Conservation (phyloP, 1,140 invertebrate species). For the Vollenhovia emeryi region DNA sequence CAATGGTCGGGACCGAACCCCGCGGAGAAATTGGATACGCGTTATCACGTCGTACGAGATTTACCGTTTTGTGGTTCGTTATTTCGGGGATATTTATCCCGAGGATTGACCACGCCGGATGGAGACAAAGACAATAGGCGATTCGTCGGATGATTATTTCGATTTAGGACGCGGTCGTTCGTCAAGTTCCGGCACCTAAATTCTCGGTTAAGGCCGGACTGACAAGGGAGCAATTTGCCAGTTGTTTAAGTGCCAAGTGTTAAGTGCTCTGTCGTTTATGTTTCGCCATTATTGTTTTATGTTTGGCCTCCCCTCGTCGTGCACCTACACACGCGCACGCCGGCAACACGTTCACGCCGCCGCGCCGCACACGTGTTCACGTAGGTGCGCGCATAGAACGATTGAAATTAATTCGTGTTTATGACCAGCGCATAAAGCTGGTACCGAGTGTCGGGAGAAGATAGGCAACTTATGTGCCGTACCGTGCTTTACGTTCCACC, state of each 20-base stretch:
- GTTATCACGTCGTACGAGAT: constrained; percentile 1
- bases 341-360: constrained; percentile 5
- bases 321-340: constrained; percentile 27
- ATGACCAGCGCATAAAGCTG: constrained; percentile 75
- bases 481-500: constrained; percentile 52
- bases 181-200: constrained; percentile 82
- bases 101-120: not conserved
- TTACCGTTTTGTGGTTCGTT: constrained; percentile 13
- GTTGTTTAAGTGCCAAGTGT: constrained; percentile 86
- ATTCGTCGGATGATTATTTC: constrained; percentile 66
- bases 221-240: constrained; percentile 86
- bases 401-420: constrained; percentile 85
- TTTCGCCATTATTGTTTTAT: constrained; percentile 86
- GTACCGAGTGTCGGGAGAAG: constrained; percentile 70
- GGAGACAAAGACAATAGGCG: constrained; percentile 38
- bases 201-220: constrained; percentile 82
- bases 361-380: constrained; percentile 40
- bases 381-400: constrained; percentile 75
- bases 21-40: constrained; percentile 1
- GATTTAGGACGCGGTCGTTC: constrained; percentile 73
- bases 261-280: constrained; percentile 85
- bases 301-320: constrained; percentile 79
- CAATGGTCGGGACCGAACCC: not conserved
- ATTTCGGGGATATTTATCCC: constrained; percentile 11
- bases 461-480: constrained; percentile 71